Percentiles rank a stretch among this genome's conserved stretches.
phyloP scores from a whole-genome alignment of 2,797 vertebrate species.

The Dallia pectoralis region DNA sequence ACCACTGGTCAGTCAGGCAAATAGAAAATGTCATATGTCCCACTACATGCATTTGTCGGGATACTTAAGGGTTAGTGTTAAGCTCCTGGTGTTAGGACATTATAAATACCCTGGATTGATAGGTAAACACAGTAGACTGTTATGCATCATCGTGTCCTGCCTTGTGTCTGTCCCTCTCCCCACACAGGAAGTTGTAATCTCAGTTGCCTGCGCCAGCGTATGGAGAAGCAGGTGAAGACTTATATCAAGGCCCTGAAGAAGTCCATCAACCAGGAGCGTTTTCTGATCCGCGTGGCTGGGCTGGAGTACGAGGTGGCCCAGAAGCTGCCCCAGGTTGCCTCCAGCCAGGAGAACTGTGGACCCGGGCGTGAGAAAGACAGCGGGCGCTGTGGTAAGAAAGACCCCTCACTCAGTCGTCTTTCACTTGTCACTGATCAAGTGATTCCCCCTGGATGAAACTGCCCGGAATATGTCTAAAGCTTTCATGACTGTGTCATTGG shows the following conservation, averaged over 20 bases:
- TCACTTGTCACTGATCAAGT: background rate
- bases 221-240: constrained; percentile 91
- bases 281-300: constrained; percentile 90
- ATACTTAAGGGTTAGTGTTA: background rate
- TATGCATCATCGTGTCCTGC: background rate
- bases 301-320: constrained; percentile 94
- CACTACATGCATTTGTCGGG: background rate
- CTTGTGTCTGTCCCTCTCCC: background rate
- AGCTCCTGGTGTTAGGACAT: background rate
- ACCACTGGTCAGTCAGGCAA: constrained; percentile 81
- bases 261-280: constrained; percentile 97
- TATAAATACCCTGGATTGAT: background rate
- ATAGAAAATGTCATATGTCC: background rate
- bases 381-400: constrained; percentile 96
- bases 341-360: constrained; percentile 73
- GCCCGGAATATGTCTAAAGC: background rate
- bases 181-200: constrained; percentile 85
- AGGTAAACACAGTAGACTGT: background rate
- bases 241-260: constrained; percentile 95
- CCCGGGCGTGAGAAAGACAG: constrained; percentile 86
- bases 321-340: constrained; percentile 76
- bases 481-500: background rate
- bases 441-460: background rate
- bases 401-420: constrained; percentile 13
- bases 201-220: constrained; percentile 89